phyloP scores from a whole-genome alignment of 2,113 vertebrate genomes.

The Erythrocercus mccallii region DNA sequence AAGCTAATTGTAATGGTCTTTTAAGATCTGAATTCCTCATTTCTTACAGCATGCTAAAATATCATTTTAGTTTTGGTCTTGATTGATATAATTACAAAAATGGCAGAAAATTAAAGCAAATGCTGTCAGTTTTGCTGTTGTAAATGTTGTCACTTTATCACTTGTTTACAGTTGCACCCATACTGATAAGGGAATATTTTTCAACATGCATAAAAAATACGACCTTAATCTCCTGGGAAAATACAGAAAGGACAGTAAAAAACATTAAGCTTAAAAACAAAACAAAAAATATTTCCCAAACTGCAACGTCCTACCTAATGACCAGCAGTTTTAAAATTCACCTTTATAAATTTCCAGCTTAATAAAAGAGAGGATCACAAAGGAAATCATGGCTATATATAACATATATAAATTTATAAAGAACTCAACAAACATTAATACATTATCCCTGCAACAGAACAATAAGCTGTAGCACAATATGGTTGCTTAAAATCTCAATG shows the following conservation, averaged over 20 bases:
- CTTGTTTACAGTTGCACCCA: slow-evolving; percentile 81
- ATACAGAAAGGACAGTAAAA: slow-evolving; percentile 62
- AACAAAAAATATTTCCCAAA: slow-evolving; percentile 24
- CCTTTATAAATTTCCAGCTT: slow-evolving; percentile 48
- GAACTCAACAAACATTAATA: slow-evolving; percentile 33
- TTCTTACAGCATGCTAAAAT: slow-evolving; percentile 83
- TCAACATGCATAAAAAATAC: slow-evolving; percentile 76
- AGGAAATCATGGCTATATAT: slow-evolving; percentile 23
- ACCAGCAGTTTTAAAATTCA: slow-evolving; percentile 23
- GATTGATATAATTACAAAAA: slow-evolving; percentile 87
- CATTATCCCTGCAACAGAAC: slow-evolving; percentile 48
- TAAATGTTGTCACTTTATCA: slow-evolving; percentile 79
- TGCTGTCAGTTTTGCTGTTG: slow-evolving; percentile 79
- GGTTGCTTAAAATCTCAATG: slow-evolving; percentile 42
- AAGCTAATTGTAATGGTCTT: slow-evolving; percentile 93
- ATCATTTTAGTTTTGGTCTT: slow-evolving; percentile 84
- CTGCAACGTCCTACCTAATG: slow-evolving; percentile 46
- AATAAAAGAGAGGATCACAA: slow-evolving; percentile 49
- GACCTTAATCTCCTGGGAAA: slow-evolving; percentile 71
- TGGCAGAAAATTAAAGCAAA: slow-evolving; percentile 84
- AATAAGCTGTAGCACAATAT: slow-evolving; percentile 52
- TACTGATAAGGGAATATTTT: slow-evolving; percentile 81
- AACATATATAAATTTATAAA: slow-evolving; percentile 19
- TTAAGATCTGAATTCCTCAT: slow-evolving; percentile 90
- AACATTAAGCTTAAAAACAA: slow-evolving; percentile 7